Evolutionary conservation across 2,113 vertebrate genomes (phyloP).

Genomic region (Cichladusa arquata): DNA sequence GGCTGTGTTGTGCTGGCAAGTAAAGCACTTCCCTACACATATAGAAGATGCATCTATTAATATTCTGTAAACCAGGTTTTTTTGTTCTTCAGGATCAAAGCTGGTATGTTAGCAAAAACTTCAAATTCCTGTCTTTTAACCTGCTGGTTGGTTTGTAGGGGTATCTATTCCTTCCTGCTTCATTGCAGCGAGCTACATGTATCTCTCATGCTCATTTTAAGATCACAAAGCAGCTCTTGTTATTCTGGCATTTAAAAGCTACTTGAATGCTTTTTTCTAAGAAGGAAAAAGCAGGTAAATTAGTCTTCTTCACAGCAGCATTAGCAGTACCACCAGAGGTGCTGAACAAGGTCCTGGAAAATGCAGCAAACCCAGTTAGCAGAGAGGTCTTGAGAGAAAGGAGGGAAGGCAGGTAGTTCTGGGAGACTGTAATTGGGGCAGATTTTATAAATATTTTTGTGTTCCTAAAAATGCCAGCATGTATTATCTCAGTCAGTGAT

Average conservation of each 20-base stretch:
- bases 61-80: background rate
- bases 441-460: conserved; percentile 48
- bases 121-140: background rate
- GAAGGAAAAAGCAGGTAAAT: background rate
- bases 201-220: background rate
- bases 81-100: conserved; percentile 16
- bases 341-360: background rate
- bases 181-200: background rate
- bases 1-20: background rate
- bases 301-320: background rate
- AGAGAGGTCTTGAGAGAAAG: background rate
- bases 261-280: background rate
- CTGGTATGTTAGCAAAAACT: background rate
- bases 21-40: background rate
- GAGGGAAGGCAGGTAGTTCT: background rate
- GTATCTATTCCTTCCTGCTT: background rate
- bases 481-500: conserved; percentile 21
- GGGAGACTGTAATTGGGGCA: conserved; percentile 2
- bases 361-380: background rate
- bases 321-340: background rate
- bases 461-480: conserved; percentile 38
- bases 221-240: conserved; percentile 7
- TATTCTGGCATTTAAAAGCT: background rate
- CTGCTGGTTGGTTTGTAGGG: background rate
- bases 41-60: background rate